Conservation (phyloP, 1,140 invertebrate species). For the Tribolium madens region DNA sequence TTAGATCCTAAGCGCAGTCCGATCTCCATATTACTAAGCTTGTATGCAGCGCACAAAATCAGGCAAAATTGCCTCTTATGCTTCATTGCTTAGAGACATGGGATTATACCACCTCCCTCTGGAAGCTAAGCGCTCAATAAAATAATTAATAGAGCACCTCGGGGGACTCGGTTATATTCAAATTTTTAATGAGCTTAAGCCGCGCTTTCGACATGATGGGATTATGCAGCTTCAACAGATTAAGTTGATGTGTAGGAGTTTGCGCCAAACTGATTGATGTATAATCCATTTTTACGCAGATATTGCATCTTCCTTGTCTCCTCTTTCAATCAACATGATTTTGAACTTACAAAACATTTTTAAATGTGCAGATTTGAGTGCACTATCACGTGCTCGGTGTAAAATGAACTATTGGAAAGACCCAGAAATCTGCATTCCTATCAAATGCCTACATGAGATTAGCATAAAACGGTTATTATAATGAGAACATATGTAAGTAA, state of each 20-base stretch:
- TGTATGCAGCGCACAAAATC: conserved; percentile 54
- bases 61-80: conserved; percentile 61
- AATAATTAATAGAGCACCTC: conserved; percentile 63
- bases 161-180: conserved; percentile 60
- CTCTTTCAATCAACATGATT: too few species aligned
- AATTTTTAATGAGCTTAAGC: conserved; percentile 56
- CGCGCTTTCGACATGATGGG: conserved; percentile 51
- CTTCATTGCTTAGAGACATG: conserved; percentile 54
- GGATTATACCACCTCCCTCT: conserved; percentile 58
- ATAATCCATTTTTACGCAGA: neutral
- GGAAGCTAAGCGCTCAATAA: conserved; percentile 59
- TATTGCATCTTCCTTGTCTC: too few species aligned
- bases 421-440: conserved; percentile 23
- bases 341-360: neutral
- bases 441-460: conserved; percentile 27
- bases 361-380: neutral
- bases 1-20: conserved; percentile 56
- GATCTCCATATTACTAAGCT: conserved; percentile 57
- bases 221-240: conserved; percentile 59
- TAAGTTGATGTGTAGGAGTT: conserved; percentile 51
- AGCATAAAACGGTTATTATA: conserved; percentile 35
- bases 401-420: conserved; percentile 18
- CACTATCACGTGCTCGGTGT: conserved; percentile 1
- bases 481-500: conserved; percentile 25
- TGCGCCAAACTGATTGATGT: conserved; percentile 11